phyloP scores from a whole-genome alignment of 1,140 invertebrate genomes.

The Drosophila pruinosa region DNA sequence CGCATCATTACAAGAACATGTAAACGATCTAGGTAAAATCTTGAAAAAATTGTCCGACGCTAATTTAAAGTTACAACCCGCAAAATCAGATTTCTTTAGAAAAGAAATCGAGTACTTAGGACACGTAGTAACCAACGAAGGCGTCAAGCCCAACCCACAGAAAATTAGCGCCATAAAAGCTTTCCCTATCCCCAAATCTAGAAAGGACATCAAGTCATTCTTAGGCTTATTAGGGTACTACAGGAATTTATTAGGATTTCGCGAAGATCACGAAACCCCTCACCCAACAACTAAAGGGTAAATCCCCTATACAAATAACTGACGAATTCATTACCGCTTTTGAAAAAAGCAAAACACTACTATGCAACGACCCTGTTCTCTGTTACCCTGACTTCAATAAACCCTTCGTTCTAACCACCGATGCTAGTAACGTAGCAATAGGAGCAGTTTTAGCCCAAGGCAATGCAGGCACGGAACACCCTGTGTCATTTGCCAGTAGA shows the following conservation, averaged over 20 bases:
- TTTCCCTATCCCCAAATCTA: too few species aligned
- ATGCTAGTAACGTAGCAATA: background rate
- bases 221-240: too few species aligned
- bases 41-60: too few species aligned
- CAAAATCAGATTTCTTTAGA: background rate
- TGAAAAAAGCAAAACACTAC: background rate
- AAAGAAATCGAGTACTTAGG: background rate
- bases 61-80: background rate
- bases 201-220: too few species aligned
- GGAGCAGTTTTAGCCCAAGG: background rate
- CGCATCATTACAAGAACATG: background rate
- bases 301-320: background rate
- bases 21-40: background rate
- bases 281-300: background rate
- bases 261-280: background rate
- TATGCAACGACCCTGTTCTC: background rate
- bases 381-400: background rate
- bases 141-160: background rate
- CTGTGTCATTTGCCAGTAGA: conserved; percentile 16
- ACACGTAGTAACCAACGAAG: background rate
- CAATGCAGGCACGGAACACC: background rate
- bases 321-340: background rate
- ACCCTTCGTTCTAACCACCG: background rate
- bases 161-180: background rate
- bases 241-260: background rate